Base-by-base conservation (phyloP, 2,113 vertebrate genomes). In the Lepus europaeus region DNA sequence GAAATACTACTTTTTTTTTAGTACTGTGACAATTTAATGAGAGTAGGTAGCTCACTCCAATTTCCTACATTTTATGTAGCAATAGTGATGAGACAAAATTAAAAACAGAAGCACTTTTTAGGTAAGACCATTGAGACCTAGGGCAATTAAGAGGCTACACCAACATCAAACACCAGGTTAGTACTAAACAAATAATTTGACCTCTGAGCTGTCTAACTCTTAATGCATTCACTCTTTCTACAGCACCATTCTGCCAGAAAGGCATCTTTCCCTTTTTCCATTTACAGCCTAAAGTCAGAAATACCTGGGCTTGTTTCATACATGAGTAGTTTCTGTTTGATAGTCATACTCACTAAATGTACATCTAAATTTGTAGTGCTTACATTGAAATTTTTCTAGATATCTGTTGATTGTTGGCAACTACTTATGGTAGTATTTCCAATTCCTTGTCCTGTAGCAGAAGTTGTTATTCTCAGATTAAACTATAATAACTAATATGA, bases 271-370 rank as follows among this genome's bases (percentile, higher is more conserved):
- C 16, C 4, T 70, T 61, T 53, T 45, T 33, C 1, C 27, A 56
- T 69, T 80, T 36, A 31, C 22, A 91, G 9, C 14, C 61, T 84
- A 14, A 91, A 84, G 33, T 95, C 29, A 90, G 33, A 92, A 90
- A 78, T 90, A 53, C 39, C 25, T 51, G 20, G 13, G 20, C 70
- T 49, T 90, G 36, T 22, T 93, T 95, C 36, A 27, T 45, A 63
- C 5, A 27, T 79, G 12, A 12, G 5, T 53, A 72, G 45, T 87
- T 85, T 93, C 29, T 80, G 27, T 90, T 84, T 84, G 49, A 74
- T 33, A 93, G 56, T 80, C 17, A 45, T 12, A 5, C 29, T 87
- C 27, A 81, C 14, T 56, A 83, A 56, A 59, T 19, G 11, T 72
- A 66, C 31, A 64, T 70, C 70, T 90, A 63, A 82, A 84, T 16